A percentile compares a stretch with the other conserved stretches of the same genome.
Conservation (phyloP, 2,888 invertebrate species). For the Drosophila paucipuncta region DNA sequence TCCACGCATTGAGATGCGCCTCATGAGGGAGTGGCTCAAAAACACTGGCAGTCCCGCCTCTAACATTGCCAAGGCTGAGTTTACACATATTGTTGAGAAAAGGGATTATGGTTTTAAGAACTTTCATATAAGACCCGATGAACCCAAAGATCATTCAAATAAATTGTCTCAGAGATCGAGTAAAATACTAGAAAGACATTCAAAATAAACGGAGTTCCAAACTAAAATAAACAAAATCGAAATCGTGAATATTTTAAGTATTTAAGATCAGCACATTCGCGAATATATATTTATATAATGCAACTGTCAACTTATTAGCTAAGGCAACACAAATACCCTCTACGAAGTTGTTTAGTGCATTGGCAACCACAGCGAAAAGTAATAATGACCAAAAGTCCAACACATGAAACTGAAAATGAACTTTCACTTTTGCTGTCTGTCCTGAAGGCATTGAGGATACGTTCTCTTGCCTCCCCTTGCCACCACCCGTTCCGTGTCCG, state of each 20-base stretch:
- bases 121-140: conserved; percentile 59
- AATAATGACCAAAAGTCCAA: conserved; percentile 1
- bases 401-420: conserved; percentile 23
- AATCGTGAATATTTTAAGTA: not conserved
- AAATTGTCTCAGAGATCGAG: not conserved
- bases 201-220: not conserved
- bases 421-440: conserved; percentile 32
- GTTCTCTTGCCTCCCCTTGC: not conserved
- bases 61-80: conserved; percentile 89
- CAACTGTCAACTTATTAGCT: not conserved
- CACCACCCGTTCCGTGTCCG: not conserved
- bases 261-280: not conserved
- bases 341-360: no score
- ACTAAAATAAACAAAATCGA: not conserved
- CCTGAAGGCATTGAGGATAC: conserved; percentile 13
- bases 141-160: not conserved
- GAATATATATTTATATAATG: not conserved
- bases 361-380: conserved; percentile 3
- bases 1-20: conserved; percentile 85
- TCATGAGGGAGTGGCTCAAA: conserved; percentile 87
- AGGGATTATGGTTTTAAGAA: conserved; percentile 52
- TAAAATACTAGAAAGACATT: not conserved
- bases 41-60: conserved; percentile 91
- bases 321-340: not conserved
- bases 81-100: conserved; percentile 82